These are phyloP conservation scores for Serinus canaria DNA, from an alignment of 2,113 vertebrate genomes.

Conservation along the genomic window DNA sequence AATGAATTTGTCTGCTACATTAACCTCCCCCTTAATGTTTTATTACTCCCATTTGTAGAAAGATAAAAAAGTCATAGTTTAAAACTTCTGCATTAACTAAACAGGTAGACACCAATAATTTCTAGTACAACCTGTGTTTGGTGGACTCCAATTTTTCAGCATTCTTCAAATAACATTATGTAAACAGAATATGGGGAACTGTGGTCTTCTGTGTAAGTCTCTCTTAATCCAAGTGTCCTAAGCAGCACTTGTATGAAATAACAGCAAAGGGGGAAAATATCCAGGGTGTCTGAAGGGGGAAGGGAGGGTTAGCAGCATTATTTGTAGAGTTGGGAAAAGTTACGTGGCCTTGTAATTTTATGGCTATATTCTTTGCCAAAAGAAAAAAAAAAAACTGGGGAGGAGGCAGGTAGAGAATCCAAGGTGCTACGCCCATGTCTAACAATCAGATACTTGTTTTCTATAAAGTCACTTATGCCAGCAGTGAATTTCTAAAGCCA, in stretches of 20 bases:
- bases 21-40: background rate
- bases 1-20: background rate
- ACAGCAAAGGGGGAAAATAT: background rate
- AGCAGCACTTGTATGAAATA: background rate
- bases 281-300: background rate
- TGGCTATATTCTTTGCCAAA: background rate
- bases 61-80: background rate
- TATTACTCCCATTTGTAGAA: background rate
- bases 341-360: background rate
- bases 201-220: background rate
- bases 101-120: background rate
- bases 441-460: background rate
- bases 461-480: background rate
- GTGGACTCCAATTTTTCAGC: background rate
- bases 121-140: background rate
- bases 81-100: background rate
- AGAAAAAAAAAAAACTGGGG: background rate
- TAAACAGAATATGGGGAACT: background rate
- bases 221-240: background rate
- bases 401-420: background rate
- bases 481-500: background rate
- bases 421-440: background rate
- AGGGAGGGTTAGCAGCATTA: background rate
- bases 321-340: accelerated
- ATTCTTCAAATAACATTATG: background rate